phyloP scores from a whole-genome alignment of 2,113 vertebrate species.

The Talpa occidentalis region DNA sequence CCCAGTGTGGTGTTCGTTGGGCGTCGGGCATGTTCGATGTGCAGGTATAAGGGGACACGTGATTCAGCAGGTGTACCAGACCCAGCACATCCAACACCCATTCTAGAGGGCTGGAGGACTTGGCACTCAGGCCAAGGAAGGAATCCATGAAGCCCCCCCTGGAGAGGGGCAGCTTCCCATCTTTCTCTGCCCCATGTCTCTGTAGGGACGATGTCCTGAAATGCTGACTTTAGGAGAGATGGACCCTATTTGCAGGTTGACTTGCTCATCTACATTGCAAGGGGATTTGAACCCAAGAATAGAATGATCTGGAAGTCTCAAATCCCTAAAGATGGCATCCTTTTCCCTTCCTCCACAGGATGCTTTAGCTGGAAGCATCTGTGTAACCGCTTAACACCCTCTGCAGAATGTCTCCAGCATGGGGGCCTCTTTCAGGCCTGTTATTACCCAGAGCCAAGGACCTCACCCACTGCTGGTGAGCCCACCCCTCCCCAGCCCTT shows the following conservation, averaged over 20 bases:
- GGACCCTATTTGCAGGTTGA: background rate
- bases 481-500: background rate
- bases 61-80: background rate
- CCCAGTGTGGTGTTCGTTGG: background rate
- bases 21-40: background rate
- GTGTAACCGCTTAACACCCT: background rate
- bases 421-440: background rate
- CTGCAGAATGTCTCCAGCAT: background rate
- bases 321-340: background rate
- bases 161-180: background rate
- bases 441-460: background rate
- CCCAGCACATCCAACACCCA: no score
- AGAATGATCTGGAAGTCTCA: background rate
- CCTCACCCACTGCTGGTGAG: background rate
- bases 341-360: background rate
- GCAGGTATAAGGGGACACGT: background rate
- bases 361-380: conserved; percentile 18
- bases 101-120: background rate
- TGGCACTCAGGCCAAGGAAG: background rate
- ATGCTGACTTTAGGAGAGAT: background rate
- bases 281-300: background rate
- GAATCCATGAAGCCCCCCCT: no score
- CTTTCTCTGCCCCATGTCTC: background rate
- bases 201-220: background rate
- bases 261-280: background rate